These are phyloP conservation scores for Nymphicus hollandicus DNA, from an alignment of 2,113 vertebrate species.

Conservation along the genomic window DNA sequence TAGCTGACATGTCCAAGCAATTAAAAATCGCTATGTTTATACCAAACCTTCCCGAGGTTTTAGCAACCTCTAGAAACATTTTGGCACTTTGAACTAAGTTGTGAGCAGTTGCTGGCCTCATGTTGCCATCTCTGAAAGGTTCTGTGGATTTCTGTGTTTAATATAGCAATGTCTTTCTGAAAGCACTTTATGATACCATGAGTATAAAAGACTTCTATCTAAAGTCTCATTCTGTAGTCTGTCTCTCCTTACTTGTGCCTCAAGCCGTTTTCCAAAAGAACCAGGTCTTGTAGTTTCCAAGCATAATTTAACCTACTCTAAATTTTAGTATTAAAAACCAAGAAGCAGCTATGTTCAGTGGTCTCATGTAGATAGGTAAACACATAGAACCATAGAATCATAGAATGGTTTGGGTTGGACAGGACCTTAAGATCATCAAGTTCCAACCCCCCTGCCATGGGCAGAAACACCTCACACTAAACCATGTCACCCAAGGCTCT, in stretches of 20 bases:
- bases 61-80: not conserved
- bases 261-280: not conserved
- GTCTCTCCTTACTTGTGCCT: not conserved
- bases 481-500: not conserved
- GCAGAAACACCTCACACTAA: not conserved
- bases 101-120: not conserved
- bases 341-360: not conserved
- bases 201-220: not conserved
- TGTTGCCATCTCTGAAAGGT: not conserved
- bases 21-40: not conserved
- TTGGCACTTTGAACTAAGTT: not conserved
- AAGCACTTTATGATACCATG: not conserved
- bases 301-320: not conserved
- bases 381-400: not conserved
- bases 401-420: not conserved
- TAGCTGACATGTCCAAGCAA: not conserved
- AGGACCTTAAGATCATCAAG: not conserved
- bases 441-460: not conserved
- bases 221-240: not conserved
- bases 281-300: not conserved
- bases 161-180: not conserved
- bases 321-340: not conserved
- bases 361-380: not conserved
- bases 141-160: not conserved
- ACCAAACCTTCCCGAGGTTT: accelerated